These are phyloP conservation scores for Psittacula derbiana DNA, from an alignment of 2,797 vertebrate species.

Conservation along the genomic window DNA sequence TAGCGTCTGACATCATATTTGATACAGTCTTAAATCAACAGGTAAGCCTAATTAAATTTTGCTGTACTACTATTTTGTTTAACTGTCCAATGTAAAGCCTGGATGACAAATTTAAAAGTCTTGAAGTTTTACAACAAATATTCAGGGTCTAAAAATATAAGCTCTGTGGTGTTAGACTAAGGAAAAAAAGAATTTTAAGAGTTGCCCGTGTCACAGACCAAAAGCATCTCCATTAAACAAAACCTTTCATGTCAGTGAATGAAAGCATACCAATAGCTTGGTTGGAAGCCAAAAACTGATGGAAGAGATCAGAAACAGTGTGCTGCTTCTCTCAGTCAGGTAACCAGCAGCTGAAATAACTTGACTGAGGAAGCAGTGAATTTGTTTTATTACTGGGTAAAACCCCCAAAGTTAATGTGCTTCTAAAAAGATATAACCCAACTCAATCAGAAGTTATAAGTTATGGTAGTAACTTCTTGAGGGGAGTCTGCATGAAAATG, in stretches of 20 bases:
- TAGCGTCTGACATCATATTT: not conserved
- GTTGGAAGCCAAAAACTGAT: not conserved
- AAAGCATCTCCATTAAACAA: not conserved
- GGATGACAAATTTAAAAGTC: not conserved
- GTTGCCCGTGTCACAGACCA: not conserved
- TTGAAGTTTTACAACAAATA: not conserved
- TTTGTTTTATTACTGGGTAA: not conserved
- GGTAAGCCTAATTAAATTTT: not conserved
- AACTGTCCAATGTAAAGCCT: not conserved
- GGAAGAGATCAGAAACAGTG: not conserved
- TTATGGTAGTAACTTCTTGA: not conserved
- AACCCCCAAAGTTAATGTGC: not conserved
- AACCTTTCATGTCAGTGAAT: not conserved
- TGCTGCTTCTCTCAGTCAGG: not conserved
- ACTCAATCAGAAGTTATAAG: not conserved
- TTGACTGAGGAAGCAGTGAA: not conserved
- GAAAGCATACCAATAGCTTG: not conserved
- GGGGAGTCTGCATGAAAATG: not conserved
- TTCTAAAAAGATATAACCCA: not conserved
- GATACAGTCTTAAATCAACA: not conserved
- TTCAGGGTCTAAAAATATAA: not conserved
- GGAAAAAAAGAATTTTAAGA: not conserved
- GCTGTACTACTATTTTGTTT: not conserved
- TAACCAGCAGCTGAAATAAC: not conserved
- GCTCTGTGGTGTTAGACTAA: not conserved